Evolutionary conservation across 1,140 invertebrate species (phyloP).

Genomic region (Sogatella furcifera): DNA sequence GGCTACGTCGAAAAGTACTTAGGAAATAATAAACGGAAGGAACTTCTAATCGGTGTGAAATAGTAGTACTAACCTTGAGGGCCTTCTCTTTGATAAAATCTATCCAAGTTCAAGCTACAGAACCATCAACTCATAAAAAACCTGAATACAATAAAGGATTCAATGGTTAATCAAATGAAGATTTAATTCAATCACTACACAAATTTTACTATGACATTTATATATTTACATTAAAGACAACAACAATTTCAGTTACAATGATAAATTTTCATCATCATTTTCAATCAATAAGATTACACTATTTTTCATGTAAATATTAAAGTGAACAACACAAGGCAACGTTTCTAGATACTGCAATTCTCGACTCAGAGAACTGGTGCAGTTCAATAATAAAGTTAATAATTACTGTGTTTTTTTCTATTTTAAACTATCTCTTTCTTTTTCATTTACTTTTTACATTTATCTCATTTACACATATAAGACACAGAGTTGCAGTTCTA

Average conservation of each 20-base stretch:
- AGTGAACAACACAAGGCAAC: slow-evolving; percentile 18
- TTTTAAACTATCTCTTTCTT: slow-evolving; percentile 9
- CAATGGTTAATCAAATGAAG: no score
- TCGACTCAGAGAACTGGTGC: background rate
- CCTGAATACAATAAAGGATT: no score
- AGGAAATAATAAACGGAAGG: no score
- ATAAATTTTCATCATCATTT: slow-evolving; percentile 5
- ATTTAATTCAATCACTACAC: no score
- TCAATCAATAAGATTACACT: slow-evolving; percentile 2
- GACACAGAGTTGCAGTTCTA: slow-evolving; percentile 20
- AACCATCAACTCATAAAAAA: no score
- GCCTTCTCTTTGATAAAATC: no score
- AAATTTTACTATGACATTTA: slow-evolving; percentile 15
- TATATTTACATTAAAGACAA: slow-evolving; percentile 21
- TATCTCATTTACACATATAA: slow-evolving; percentile 11
- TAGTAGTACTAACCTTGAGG: no score
- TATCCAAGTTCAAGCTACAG: no score
- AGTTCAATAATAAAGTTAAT: background rate
- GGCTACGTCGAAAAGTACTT: no score
- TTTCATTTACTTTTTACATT: background rate
- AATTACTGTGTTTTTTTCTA: slow-evolving; percentile 7
- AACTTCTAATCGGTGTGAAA: no score
- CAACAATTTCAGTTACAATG: slow-evolving; percentile 13
- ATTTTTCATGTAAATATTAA: background rate
- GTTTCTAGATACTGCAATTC: background rate